A percentile compares a stretch with the other conserved stretches of the same genome.
Conservation (phyloP, 2,888 invertebrate species). For the Acrobasis consociella region DNA sequence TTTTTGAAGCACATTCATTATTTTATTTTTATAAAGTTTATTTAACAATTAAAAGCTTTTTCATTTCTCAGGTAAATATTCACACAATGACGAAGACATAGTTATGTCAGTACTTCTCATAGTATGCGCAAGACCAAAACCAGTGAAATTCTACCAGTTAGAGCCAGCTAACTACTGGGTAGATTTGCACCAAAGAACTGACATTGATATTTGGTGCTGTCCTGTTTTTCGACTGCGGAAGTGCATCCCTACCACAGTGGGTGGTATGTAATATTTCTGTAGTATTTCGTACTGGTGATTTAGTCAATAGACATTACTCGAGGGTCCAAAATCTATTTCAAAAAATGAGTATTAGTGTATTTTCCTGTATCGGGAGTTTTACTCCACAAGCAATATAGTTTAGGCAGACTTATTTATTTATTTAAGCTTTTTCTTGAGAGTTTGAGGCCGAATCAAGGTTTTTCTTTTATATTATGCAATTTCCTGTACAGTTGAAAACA, state of each 20-base stretch:
- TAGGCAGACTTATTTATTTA: too few species aligned
- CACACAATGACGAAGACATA: constrained; percentile 68
- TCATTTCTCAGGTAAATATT: constrained; percentile 67
- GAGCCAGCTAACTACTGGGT: constrained; percentile 65
- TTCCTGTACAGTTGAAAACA: too few species aligned
- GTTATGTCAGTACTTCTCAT: constrained; percentile 67
- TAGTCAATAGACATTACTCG: too few species aligned
- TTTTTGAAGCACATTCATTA: too few species aligned
- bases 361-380: too few species aligned
- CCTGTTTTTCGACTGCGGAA: constrained; percentile 71
- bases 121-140: constrained; percentile 68
- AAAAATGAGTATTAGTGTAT: too few species aligned
- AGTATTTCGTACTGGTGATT: not conserved
- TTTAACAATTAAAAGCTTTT: too few species aligned
- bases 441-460: too few species aligned
- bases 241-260: constrained; percentile 69
- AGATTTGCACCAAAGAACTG: constrained; percentile 63
- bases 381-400: too few species aligned
- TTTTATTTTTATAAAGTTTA: not conserved
- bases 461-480: too few species aligned
- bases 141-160: constrained; percentile 60
- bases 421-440: too few species aligned
- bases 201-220: constrained; percentile 67
- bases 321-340: too few species aligned
- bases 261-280: constrained; percentile 43